Evolutionary conservation across 2,888 invertebrate genomes (phyloP).

Genomic region (Campoplex nolae): DNA sequence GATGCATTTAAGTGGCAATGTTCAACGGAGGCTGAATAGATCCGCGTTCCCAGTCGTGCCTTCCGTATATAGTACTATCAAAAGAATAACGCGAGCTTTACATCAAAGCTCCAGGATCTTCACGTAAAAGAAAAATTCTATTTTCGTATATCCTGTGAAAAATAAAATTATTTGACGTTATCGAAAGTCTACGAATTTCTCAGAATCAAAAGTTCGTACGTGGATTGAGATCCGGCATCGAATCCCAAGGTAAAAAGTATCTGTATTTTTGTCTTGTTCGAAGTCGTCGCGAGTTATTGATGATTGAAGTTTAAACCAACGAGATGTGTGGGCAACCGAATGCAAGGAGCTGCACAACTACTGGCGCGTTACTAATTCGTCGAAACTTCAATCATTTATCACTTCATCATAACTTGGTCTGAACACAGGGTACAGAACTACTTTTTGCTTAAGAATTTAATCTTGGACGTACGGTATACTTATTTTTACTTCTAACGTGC

Average conservation of each 20-base stretch:
- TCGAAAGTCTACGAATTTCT: background rate
- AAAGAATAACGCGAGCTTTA: conserved; percentile 10
- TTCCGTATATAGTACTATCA: conserved; percentile 2
- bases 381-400: background rate
- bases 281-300: background rate
- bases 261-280: background rate
- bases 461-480: background rate
- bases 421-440: background rate
- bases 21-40: conserved; percentile 31
- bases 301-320: background rate
- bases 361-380: background rate
- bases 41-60: conserved; percentile 23
- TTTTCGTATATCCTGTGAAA: background rate
- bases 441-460: background rate
- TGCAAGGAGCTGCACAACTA: background rate
- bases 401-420: background rate
- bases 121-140: conserved; percentile 19
- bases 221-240: background rate
- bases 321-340: background rate
- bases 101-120: conserved; percentile 40
- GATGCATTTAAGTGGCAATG: conserved; percentile 76
- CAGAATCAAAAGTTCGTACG: background rate
- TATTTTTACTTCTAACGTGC: background rate
- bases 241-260: background rate
- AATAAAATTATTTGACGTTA: background rate